phyloP scores from a whole-genome alignment of 1,140 invertebrate genomes.

The Aleiodes sp. region DNA sequence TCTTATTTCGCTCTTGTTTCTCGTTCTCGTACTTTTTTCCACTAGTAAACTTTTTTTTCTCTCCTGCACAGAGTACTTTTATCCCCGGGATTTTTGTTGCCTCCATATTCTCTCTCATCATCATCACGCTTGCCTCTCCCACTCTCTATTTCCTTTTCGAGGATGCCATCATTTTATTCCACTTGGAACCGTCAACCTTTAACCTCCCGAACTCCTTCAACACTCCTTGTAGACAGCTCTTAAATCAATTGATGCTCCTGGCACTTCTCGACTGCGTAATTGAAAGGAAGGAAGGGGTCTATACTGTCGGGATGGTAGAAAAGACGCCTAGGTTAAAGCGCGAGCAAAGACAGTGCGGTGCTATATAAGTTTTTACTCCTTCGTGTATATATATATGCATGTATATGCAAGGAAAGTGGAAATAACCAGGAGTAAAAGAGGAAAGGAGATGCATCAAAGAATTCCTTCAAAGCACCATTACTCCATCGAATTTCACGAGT shows the following conservation, averaged over 20 bases:
- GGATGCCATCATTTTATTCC: slow-evolving; percentile 23
- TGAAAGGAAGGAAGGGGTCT: slow-evolving; percentile 33
- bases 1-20: background rate
- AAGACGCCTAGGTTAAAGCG: background rate
- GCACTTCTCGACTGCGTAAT: slow-evolving; percentile 41
- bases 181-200: slow-evolving; percentile 26
- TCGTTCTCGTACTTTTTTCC: background rate
- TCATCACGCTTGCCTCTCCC: background rate
- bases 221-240: slow-evolving; percentile 27
- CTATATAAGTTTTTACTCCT: slow-evolving; percentile 5
- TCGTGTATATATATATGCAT: background rate
- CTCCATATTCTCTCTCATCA: background rate
- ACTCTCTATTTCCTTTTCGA: background rate
- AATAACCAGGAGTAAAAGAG: background rate
- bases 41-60: background rate
- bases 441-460: slow-evolving; percentile 20
- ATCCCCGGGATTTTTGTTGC: background rate
- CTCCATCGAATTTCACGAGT: slow-evolving; percentile 2
- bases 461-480: slow-evolving; percentile 24
- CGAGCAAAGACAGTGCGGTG: background rate
- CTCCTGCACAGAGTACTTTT: background rate
- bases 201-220: slow-evolving; percentile 20
- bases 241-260: slow-evolving; percentile 46
- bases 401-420: background rate
- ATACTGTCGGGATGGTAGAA: background rate